Evolutionary conservation across 2,113 vertebrate species (phyloP), one percentile per base, ranked within the genome.

Genomic region (Vanacampus margaritifer): DNA sequence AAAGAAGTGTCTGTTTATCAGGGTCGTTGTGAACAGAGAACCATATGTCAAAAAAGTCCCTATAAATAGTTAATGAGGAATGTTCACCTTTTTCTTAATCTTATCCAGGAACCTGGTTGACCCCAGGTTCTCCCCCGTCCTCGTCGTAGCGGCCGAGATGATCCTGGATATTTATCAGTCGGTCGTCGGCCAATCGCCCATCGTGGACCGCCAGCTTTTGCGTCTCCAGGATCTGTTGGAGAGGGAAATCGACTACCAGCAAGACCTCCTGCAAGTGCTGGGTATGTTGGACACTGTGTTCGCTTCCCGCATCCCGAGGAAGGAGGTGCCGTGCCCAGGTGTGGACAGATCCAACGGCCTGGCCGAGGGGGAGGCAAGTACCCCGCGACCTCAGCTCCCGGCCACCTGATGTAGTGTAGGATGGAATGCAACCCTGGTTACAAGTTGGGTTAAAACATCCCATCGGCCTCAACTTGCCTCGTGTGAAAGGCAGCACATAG

Each of bases 251-350:
- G 92, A 94, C 86, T 96, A 95, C 80, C 94, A 98, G 76, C 92
- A 92, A 76, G 94, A 98, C 28, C 91, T 99, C 0, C 70, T 99
- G 36, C 95, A 98, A 88, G 94, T 95, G 63, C 83, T 99, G 78
- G 97, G 97, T 48, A 99, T 99, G 94, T 91, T 99, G 92, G 97
- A 98, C 90, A 93, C 94, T 2, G 87, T 99, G 39, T 98, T 99
- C 74, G 95, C 97, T 71, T 93, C 94, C n/a, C 91, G 94, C 70
- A 89, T 93, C 12, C 88, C 91, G 17, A 95, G 91, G 77, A 93
- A 66, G 79, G 83, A 90, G 71, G 82, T 84, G 0, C 61, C 65
- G 0, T 85, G 72, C 60, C 65, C 77, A 14, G 16, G 36, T 73
- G 36, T 76, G 73, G 61, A 68, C 60, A 64, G 77, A 53, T 65